Conservation (phyloP, 2,113 vertebrate genomes). For the Machaerirhynchus nigripectus region DNA sequence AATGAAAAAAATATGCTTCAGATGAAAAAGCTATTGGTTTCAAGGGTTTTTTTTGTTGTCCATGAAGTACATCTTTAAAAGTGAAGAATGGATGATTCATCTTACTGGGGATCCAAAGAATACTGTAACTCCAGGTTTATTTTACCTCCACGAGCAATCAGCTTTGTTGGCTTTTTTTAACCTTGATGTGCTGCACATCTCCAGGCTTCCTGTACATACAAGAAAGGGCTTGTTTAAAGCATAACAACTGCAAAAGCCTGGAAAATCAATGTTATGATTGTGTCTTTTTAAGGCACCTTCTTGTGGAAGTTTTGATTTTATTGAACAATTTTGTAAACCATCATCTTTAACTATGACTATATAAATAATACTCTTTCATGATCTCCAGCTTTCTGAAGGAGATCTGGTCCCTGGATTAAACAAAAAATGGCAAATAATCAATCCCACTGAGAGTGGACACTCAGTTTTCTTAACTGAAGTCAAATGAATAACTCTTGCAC, state of each 20-base stretch:
- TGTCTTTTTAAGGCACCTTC: not conserved
- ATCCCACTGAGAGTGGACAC: not conserved
- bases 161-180: not conserved
- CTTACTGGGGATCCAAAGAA: not conserved
- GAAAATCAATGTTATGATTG: not conserved
- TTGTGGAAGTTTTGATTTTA: not conserved
- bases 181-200: not conserved
- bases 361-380: not conserved
- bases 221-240: not conserved
- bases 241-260: not conserved
- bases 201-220: not conserved
- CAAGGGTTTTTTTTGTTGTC: rapidly evolving
- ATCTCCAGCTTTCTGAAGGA: not conserved
- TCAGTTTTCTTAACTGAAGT: not conserved
- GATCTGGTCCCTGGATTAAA: not conserved
- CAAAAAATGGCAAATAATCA: not conserved
- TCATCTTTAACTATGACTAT: not conserved
- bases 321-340: not conserved
- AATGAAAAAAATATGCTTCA: not conserved
- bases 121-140: not conserved
- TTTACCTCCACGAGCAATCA: not conserved
- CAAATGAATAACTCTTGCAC: not conserved
- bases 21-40: not conserved
- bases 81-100: not conserved
- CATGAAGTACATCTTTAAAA: not conserved